phyloP scores from a whole-genome alignment of 2,113 vertebrate genomes.

The Vanacampus margaritifer region DNA sequence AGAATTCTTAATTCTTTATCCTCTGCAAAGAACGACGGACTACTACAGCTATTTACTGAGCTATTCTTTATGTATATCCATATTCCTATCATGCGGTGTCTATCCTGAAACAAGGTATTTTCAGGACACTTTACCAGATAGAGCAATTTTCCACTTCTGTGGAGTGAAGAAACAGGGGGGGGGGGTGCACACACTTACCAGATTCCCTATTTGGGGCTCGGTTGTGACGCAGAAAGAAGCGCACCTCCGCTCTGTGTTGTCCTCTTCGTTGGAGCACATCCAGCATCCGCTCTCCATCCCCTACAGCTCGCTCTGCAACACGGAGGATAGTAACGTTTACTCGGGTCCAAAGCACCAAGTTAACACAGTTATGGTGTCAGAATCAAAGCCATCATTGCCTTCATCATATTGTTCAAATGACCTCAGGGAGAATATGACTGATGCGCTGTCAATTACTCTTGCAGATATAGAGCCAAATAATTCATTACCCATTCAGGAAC shows the following conservation, averaged over 20 bases:
- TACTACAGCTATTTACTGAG: no score
- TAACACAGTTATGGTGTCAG: background rate
- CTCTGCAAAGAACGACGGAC: no score
- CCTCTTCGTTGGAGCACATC: constrained; percentile 89
- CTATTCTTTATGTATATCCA: no score
- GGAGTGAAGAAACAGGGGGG: background rate
- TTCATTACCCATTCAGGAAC: constrained; percentile 30
- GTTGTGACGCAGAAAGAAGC: constrained; percentile 91
- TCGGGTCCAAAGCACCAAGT: background rate
- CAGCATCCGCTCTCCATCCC: constrained; percentile 86
- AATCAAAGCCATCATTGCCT: constrained; percentile 11
- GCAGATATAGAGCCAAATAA: constrained; percentile 26
- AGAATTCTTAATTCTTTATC: no score
- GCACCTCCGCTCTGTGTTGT: constrained; percentile 83
- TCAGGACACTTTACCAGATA: no score
- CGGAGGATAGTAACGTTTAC: background rate
- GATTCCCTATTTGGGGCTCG: constrained; percentile 74
- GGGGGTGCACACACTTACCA: constrained; percentile 66
- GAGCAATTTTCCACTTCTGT: no score
- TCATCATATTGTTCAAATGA: constrained; percentile 18
- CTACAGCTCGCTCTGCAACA: constrained; percentile 82
- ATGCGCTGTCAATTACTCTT: constrained; percentile 31
- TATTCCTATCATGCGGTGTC: no score
- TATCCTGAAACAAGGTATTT: no score
- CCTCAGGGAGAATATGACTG: constrained; percentile 22